Conservation (phyloP, 2,888 invertebrate genomes). For the Patella pellucida region DNA sequence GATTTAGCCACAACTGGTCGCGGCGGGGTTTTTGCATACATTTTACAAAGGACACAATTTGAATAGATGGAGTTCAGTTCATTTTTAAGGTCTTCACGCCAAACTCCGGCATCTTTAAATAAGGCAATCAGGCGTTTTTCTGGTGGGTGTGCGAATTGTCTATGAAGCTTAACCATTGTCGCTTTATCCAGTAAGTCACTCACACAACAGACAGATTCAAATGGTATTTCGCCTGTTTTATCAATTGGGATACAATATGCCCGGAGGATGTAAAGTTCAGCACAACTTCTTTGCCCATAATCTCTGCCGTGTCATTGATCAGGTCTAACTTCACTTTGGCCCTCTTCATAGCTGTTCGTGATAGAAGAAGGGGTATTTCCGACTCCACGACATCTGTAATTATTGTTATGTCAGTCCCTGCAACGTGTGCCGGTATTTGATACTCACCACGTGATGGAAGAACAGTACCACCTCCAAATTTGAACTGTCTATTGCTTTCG, state of each 20-base stretch:
- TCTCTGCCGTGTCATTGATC: conserved; percentile 35
- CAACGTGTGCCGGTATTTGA: conserved; percentile 32
- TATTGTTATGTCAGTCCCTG: conserved; percentile 26
- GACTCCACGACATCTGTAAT: conserved; percentile 31
- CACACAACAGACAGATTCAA: not conserved
- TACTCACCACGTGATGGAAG: conserved; percentile 27
- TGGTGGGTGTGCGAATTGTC: not conserved
- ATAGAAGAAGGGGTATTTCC: conserved; percentile 32
- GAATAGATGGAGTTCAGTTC: not conserved
- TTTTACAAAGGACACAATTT: conserved; percentile 19
- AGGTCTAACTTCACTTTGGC: conserved; percentile 35
- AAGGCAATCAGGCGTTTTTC: conserved; percentile 12
- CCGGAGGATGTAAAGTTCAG: conserved; percentile 20
- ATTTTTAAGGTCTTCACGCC: not conserved
- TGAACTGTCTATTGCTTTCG: conserved; percentile 26
- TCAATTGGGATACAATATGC: conserved; percentile 38
- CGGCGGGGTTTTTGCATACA: conserved; percentile 17
- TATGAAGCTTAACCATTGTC: conserved; percentile 14
- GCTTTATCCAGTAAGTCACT: not conserved
- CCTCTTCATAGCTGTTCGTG: conserved; percentile 32
- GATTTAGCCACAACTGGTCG: conserved; percentile 6
- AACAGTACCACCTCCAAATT: conserved; percentile 34
- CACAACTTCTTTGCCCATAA: conserved; percentile 35
- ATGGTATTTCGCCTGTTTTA: conserved; percentile 13
- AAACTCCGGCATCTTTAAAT: conserved; percentile 20